phyloP scores from a whole-genome alignment of 1,140 invertebrate species.

The Monomorium pharaonis region DNA sequence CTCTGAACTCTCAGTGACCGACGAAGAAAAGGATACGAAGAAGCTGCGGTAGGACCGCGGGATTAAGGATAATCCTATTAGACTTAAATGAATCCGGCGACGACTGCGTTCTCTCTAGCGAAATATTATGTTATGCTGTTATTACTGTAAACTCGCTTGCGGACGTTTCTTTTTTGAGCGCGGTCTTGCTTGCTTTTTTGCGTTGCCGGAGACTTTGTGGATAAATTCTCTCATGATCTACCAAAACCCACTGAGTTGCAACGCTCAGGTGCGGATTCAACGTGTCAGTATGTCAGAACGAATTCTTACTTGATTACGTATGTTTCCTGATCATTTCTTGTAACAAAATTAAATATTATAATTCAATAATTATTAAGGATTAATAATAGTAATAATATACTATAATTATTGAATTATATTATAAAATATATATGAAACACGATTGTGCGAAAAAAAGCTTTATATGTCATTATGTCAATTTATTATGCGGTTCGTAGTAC shows the following conservation, averaged over 20 bases:
- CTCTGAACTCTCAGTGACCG: slow-evolving; percentile 33
- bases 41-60: slow-evolving; percentile 40
- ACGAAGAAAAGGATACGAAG: slow-evolving; percentile 67
- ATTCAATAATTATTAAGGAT: background rate
- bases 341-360: background rate
- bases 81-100: slow-evolving; percentile 81
- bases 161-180: slow-evolving; percentile 51
- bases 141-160: slow-evolving; percentile 73
- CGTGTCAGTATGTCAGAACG: background rate
- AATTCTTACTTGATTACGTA: background rate
- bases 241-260: background rate
- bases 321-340: background rate
- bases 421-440: background rate
- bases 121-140: slow-evolving; percentile 79
- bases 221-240: slow-evolving; percentile 37
- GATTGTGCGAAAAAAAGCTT: background rate
- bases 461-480: slow-evolving; percentile 9
- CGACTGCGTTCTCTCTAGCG: slow-evolving; percentile 77
- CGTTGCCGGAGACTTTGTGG: slow-evolving; percentile 13
- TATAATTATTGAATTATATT: too few relatives aligned
- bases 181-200: slow-evolving; percentile 7
- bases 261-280: background rate
- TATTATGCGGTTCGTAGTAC: slow-evolving; percentile 10
- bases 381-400: too few relatives aligned
- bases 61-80: slow-evolving; percentile 83